Conservation (phyloP, 2,888 invertebrate genomes). For the Nephrocerus scutellatus region DNA sequence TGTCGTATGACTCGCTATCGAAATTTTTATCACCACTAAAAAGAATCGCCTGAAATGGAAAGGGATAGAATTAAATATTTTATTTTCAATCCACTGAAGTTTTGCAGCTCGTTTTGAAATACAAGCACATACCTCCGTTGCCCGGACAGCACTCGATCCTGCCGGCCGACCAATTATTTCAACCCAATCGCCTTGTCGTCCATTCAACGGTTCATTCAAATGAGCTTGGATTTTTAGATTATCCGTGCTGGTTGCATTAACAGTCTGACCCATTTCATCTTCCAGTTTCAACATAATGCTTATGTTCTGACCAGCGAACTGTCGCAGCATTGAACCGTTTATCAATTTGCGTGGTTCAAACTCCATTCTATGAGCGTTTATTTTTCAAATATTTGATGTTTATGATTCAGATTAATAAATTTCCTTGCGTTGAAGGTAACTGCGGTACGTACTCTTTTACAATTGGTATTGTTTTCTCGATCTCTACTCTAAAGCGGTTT, state of each 20-base stretch:
- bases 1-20: constrained; percentile 41
- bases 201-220: constrained; percentile 30
- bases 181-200: constrained; percentile 37
- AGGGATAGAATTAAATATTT: background rate
- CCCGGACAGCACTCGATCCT: constrained; percentile 32
- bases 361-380: too few species aligned
- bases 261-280: constrained; percentile 30
- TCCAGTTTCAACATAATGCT: constrained; percentile 41
- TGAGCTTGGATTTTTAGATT: constrained; percentile 31
- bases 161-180: constrained; percentile 40
- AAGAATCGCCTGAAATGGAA: constrained; percentile 33
- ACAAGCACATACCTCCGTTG: constrained; percentile 34
- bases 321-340: constrained; percentile 38
- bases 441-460: too few species aligned
- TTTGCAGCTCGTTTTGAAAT: background rate
- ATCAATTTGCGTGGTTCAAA: constrained; percentile 38
- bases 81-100: background rate
- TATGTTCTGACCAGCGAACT: constrained; percentile 35
- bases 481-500: too few species aligned
- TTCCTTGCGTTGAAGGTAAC: too few species aligned
- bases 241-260: constrained; percentile 36
- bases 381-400: too few species aligned
- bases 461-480: too few species aligned
- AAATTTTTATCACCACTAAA: constrained; percentile 41
- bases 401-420: too few species aligned